These are phyloP conservation scores for Mormyrops boulengeri DNA, from an alignment of 2,797 vertebrate genomes.

Conservation along the genomic window DNA sequence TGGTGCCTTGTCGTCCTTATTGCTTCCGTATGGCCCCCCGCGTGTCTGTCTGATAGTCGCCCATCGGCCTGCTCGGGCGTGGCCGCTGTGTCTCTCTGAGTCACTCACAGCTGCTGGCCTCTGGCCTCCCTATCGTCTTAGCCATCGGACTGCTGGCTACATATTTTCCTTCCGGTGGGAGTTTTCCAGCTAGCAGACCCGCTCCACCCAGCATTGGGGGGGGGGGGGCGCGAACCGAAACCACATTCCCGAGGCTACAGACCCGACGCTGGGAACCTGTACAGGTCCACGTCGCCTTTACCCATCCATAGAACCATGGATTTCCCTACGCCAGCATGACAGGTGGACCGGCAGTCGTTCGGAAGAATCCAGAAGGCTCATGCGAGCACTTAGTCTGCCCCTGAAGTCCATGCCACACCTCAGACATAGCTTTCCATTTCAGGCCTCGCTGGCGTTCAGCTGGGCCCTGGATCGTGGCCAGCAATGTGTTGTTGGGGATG, in stretches of 20 bases:
- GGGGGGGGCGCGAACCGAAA: background rate
- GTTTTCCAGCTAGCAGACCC: slow-evolving; percentile 32
- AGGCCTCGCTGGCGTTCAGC: background rate
- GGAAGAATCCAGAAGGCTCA: background rate
- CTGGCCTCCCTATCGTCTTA: slow-evolving; percentile 48
- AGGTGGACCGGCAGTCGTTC: background rate
- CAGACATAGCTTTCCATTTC: background rate
- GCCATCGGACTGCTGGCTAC: slow-evolving; percentile 66
- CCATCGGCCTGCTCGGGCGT: background rate
- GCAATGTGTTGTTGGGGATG: slow-evolving; percentile 39
- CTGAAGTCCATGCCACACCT: background rate
- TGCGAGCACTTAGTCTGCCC: background rate
- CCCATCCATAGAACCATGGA: background rate
- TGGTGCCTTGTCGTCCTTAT: slow-evolving; percentile 41
- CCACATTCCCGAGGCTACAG: background rate
- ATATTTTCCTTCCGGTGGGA: slow-evolving; percentile 47
- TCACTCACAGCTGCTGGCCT: slow-evolving; percentile 18
- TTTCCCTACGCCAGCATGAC: background rate
- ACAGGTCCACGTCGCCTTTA: background rate
- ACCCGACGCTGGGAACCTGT: background rate
- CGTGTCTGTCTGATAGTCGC: background rate
- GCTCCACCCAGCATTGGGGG: background rate
- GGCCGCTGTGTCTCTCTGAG: slow-evolving; percentile 1
- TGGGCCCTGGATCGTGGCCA: slow-evolving; percentile 40
- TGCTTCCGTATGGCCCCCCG: slow-evolving; percentile 24